Evolutionary conservation across 2,797 vertebrate genomes (phyloP), one percentile per base, ranked within the genome.

Genomic region (Rhodeus uyekii): DNA sequence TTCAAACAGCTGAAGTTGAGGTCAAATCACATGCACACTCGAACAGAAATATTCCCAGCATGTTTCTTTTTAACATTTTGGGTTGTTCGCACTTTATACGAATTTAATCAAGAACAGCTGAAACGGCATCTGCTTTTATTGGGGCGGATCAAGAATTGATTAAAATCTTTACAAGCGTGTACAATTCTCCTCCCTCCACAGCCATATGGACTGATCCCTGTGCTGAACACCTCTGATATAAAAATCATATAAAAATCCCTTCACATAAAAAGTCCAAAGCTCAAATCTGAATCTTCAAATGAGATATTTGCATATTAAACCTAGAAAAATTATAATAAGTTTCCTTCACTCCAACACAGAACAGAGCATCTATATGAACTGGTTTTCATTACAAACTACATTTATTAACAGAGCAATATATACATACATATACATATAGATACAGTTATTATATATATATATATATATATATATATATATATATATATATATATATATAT

Each of bases 21-120:
- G 55, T 61, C 32, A 63, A 61, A 44, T 48, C 22, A 9, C 18
- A 5, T 2, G 34, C 5, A 32, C 44, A 36, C 53, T 8, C 13
- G 2, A 53, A 50, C 60, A 64, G 12, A 67, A 65, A 53, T 39
- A 32, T 42, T 50, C 60, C 34, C 71, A 85, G 78, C 80, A 81
- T 81, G 90, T 87, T 87, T 89, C 80, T 80, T 88, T 90, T 89
- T 88, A 89, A 86, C 86, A 68, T 84, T 83, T 83, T 85, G 87
- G 88, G 90, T 86, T 85, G 83, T 86, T 91, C 85, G 76, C 83
- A 84, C 90, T 89, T 89, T 91, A 88, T 82, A 78, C 44, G 58
- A 18, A 69, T 76, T 88, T 95, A 94, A 95, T 93, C 89, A 90
- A 92, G 89, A 92, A 92, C 94, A 94, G 92, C 92, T 94, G 93